Evolutionary conservation across 2,797 vertebrate genomes (phyloP).

Genomic region (Threskiornis aethiopicus): DNA sequence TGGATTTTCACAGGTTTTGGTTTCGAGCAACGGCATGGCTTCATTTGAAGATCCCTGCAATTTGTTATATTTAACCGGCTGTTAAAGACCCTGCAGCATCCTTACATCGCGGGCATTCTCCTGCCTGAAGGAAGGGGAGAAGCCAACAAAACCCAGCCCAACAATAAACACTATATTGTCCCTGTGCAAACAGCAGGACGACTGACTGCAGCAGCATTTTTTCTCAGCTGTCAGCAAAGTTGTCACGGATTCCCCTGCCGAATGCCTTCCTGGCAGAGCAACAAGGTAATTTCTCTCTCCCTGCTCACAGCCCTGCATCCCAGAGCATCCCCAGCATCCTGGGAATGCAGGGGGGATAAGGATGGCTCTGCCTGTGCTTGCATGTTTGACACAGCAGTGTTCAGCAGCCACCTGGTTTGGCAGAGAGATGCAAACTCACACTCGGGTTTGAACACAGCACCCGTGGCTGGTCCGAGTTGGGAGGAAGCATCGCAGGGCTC

Average conservation of each 20-base stretch:
- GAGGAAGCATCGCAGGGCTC: neutral
- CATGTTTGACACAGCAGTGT: neutral
- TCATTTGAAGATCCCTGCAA: neutral
- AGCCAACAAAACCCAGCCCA: neutral
- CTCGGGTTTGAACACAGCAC: neutral
- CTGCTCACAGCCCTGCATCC: neutral
- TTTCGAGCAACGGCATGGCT: neutral
- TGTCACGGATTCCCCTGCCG: neutral
- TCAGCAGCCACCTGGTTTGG: neutral
- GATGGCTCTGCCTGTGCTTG: neutral
- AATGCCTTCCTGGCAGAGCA: neutral
- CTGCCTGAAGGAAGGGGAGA: neutral
- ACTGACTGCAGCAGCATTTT: neutral
- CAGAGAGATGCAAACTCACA: neutral
- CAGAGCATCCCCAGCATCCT: neutral
- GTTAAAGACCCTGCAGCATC: neutral
- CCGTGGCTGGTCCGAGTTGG: accelerated
- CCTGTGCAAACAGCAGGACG: neutral
- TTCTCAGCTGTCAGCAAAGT: neutral
- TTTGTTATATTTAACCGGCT: neutral
- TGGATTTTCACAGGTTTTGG: neutral
- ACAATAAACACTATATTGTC: neutral
- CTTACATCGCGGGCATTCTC: neutral
- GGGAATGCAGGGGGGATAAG: neutral
- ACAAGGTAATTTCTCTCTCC: neutral